Evolutionary conservation across 2,797 vertebrate species (phyloP), one percentile per base, ranked within the genome.

Genomic region (Zalophus californianus): DNA sequence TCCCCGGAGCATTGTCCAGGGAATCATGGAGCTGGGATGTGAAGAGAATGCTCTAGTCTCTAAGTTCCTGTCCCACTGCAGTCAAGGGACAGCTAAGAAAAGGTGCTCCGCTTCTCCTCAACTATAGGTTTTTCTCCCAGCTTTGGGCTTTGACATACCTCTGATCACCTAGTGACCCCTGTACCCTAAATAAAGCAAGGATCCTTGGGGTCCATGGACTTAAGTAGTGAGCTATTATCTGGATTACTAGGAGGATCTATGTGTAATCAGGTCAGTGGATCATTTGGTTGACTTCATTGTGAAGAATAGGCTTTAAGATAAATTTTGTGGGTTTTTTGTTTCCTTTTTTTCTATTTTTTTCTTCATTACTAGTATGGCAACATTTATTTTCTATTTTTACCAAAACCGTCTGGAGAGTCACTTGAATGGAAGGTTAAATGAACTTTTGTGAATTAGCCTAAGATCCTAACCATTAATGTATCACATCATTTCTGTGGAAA

Each of bases 291-390:
- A 75, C 66, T 90, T 89, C 60, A 23, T 87, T 86, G 35, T 94
- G 73, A 96, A 82, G 60, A 95, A 85, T 44, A 95, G 66, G 5
- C 62, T 92, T 86, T 73, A 82, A 89, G 68, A 18, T 62, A 86
- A 92, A 84, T 77, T 88, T 32, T 93, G 60, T 84, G 68, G 41
- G 29, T 29, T 75, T 29, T 50, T 44, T 50, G 0, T 75, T 75
- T 48, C 27, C 15, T 50, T 75, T 48, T 48, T 66, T 75, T 75
- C 13, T 73, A 4, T 52, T 91, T 94, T 92, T 94, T 92, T 50
- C 25, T 86, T 75, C 68, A 75, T 52, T 44, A 29, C 50, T n/a
- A 73, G 11, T 66, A 11, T 70, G 23, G 50, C 56, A 91, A 15
- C 20, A 90, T 75, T 52, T 92, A 0, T 91, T 86, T 97, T 94